Conservation (phyloP, 1,140 invertebrate genomes). For the Drosophila athabasca region DNA sequence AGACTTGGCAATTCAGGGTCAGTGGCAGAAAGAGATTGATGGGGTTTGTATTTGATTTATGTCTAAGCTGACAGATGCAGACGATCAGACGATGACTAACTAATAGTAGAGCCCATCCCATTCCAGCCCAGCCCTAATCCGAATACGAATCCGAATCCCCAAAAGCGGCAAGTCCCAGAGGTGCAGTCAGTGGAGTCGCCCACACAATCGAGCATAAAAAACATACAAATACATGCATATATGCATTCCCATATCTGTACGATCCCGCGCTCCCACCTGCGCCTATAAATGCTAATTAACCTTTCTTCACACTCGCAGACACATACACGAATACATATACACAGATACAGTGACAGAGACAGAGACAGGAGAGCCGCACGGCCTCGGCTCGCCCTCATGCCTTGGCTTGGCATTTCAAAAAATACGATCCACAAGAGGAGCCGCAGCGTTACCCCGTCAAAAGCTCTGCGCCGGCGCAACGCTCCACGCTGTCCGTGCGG, state of each 20-base stretch:
- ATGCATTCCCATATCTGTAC: not conserved
- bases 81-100: constrained; percentile 40
- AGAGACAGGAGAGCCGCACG: constrained; percentile 4
- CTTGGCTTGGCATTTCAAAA: constrained; percentile 63
- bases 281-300: constrained; percentile 67
- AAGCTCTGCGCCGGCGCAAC: constrained; percentile 65
- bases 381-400: constrained; percentile 26
- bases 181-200: constrained; percentile 19
- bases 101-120: constrained; percentile 33
- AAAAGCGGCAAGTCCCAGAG: no score
- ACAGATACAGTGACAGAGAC: no score
- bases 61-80: constrained; percentile 23
- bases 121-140: no score
- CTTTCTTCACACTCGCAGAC: constrained; percentile 60
- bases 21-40: constrained; percentile 57
- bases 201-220: constrained; percentile 25
- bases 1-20: constrained; percentile 49
- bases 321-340: no score
- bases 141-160: no score
- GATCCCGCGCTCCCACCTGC: constrained; percentile 46
- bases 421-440: constrained; percentile 62
- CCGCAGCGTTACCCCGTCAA: constrained; percentile 44
- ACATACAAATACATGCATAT: constrained; percentile 4
- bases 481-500: constrained; percentile 15
- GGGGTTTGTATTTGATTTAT: constrained; percentile 39